phyloP scores from a whole-genome alignment of 2,113 vertebrate species.

The Bufo bufo region DNA sequence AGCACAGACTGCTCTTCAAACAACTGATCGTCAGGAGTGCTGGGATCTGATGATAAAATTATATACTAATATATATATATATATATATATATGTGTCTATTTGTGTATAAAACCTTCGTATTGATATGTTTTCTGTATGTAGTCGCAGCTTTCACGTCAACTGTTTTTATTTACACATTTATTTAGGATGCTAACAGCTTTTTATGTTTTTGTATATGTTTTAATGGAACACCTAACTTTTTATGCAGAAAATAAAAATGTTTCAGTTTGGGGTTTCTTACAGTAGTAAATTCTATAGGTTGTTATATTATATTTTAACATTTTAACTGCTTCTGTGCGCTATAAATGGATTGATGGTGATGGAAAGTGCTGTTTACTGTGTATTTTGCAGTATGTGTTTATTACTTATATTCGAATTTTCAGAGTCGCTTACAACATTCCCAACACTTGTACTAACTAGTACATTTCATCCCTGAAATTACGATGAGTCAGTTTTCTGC shows the following conservation, averaged over 20 bases:
- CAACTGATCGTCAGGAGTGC: too few species aligned
- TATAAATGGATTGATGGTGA: conserved; percentile 54
- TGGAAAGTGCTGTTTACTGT: conserved; percentile 20
- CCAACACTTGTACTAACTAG: background rate
- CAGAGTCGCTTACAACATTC: background rate
- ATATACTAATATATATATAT: too few species aligned
- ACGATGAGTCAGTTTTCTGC: background rate
- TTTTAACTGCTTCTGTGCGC: conserved; percentile 37
- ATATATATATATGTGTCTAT: background rate
- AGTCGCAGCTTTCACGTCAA: background rate
- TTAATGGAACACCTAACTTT: conserved; percentile 56
- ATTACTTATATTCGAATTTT: conserved; percentile 3
- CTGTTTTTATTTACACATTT: conserved; percentile 39
- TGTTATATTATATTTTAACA: conserved; percentile 45
- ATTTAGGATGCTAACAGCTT: conserved; percentile 18
- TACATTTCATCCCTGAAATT: background rate
- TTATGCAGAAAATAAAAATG: conserved; percentile 52
- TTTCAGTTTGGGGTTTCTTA: conserved; percentile 32
- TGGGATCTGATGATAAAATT: too few species aligned
- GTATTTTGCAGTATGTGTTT: conserved; percentile 20
- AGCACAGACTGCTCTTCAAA: too few species aligned
- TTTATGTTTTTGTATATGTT: conserved; percentile 42
- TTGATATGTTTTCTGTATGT: background rate
- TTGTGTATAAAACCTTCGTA: background rate
- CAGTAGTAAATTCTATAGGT: conserved; percentile 53